Evolutionary conservation across 2,797 vertebrate species (phyloP).

Genomic region (Sebastolobus alascanus): DNA sequence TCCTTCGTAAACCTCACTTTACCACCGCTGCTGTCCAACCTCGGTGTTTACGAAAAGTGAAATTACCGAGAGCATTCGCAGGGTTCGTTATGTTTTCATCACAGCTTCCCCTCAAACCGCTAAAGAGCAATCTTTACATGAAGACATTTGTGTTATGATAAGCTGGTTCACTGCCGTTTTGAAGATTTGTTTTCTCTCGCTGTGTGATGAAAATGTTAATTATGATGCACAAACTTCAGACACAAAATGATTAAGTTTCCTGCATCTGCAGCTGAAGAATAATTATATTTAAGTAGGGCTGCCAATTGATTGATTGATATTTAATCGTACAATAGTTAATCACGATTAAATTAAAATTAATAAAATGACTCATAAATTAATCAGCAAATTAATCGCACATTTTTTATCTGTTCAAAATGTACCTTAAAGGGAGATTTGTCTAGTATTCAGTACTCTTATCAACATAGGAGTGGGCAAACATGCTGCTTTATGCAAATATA

Average conservation of each 20-base stretch:
- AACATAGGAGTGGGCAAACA: no score
- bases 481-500: no score
- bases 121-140: conserved; percentile 21
- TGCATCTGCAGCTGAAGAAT: not conserved
- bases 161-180: conserved; percentile 23
- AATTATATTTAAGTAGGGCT: no score
- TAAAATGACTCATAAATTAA: no score
- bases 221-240: not conserved
- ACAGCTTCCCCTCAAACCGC: conserved; percentile 45
- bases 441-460: no score
- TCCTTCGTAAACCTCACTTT: not conserved
- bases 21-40: conserved; percentile 35
- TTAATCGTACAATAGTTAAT: no score
- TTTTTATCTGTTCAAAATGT: no score
- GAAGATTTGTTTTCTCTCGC: conserved; percentile 7
- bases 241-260: not conserved
- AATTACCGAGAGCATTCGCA: conserved; percentile 34
- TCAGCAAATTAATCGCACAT: no score
- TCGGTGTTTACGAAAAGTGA: conserved; percentile 61
- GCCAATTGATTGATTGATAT: no score
- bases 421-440: no score
- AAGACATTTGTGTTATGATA: conserved; percentile 46
- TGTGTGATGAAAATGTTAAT: not conserved
- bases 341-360: no score
- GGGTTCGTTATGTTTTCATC: conserved; percentile 44